Base-by-base conservation (phyloP, 2,888 invertebrate genomes). In the Cepaea hortensis region DNA sequence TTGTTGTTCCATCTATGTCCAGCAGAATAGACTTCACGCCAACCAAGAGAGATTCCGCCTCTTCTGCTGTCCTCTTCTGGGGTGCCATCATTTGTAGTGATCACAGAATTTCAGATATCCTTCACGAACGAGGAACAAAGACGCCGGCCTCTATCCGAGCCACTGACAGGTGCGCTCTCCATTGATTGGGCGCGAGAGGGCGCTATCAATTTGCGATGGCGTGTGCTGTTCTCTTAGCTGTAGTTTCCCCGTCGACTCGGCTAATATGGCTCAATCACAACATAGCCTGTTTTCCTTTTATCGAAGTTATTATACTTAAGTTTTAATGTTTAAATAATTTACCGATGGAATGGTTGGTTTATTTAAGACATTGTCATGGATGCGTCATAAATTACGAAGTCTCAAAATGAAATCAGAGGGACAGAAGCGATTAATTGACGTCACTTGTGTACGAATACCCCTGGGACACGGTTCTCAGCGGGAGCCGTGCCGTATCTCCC, bases 1-100 rank as follows among this genome's bases (percentile, higher is more conserved):
- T 97, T 93, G 97, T 97, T 91, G 97, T 98, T 93, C 98, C 98
- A 95, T 97, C 97, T 94, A 98, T 96, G 95, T 98, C 98, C 93
- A 97, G 95, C 91, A 98, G 88, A 23, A 95, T 89, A 72, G 93
- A 94, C 85, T 94, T 92, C 15, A 94, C 91, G 72, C 90, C 93
- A 81, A 91, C 91, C 68, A 94, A 87, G 35, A 93, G 87, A 50
- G 92, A 92, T 75, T 91, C 91, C 62, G 92, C 91, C 88, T 93
- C 93, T 87, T 92, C 91, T 68, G 91, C 90, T 68, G 92, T 88
- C 89, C 93, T 90, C 90, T 93, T 94, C 87, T 90, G 90, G 72
- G 87, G 88, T 62, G 90, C 91, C 90, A 91, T 88, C 82, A 87
- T 88, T 86, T 65, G 62, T 79, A 84, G 13, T 73, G 35, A 46